Evolutionary conservation across 2,888 invertebrate species (phyloP).

Genomic region (Lamellibrachia satsuma): DNA sequence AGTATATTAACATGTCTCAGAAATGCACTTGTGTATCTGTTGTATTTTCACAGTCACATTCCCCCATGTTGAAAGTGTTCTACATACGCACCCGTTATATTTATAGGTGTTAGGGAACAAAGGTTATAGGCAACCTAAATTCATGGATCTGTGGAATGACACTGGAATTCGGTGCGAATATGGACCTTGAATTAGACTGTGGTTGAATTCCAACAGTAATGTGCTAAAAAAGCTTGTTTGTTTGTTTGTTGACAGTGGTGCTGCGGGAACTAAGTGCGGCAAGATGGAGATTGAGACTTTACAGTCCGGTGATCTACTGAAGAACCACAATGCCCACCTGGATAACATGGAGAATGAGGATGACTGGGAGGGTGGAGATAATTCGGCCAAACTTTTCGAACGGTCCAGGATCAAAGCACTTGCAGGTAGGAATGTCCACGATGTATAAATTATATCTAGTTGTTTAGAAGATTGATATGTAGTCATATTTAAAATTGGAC

Average conservation of each 20-base stretch:
- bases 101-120: background rate
- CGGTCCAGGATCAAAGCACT: conserved; percentile 98
- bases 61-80: background rate
- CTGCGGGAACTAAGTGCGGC: conserved; percentile 17
- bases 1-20: no score
- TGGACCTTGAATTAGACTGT: background rate
- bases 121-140: background rate
- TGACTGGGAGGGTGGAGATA: conserved; percentile 99
- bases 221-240: background rate
- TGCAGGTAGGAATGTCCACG: conserved; percentile 77
- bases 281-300: conserved; percentile 17
- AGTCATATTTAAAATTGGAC: background rate
- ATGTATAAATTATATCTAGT: background rate
- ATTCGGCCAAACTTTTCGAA: conserved; percentile 98
- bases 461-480: background rate
- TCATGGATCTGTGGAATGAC: background rate
- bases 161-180: background rate
- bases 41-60: background rate
- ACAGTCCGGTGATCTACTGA: background rate
- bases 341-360: conserved; percentile 67
- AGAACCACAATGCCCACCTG: background rate
- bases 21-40: background rate
- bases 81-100: background rate
- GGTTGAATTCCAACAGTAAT: background rate
- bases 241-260: background rate